Evolutionary conservation across 2,113 vertebrate species (phyloP), one percentile per base, ranked within the genome.

Genomic region (Oriolus oriolus): DNA sequence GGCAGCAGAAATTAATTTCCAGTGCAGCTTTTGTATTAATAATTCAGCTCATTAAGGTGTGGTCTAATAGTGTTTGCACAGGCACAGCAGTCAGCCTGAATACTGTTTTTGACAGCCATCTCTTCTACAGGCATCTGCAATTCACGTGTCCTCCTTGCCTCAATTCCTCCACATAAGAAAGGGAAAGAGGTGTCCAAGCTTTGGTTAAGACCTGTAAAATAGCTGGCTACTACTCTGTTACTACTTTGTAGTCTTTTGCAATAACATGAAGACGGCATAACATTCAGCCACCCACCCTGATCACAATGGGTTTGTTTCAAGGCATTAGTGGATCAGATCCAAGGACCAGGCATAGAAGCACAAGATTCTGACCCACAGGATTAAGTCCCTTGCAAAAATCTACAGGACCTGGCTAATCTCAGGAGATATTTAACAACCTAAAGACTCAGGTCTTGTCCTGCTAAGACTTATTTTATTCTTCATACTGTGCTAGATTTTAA

Each of bases 11-110:
- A 74, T 45, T 6, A 83, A 81, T 94, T 94, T 95, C 84, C 78
- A 41, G 66, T 86, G 92, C 37, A 95, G 27, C 33, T 96, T 85
- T 80, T 91, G 60, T 93, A 91, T 95, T 83, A 94, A 96, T 88
- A 95, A 94, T 92, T 92, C 52, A 80, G 71, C 79, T 92, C 6
- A 7, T 71, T 76, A 87, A 92, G 95, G 94, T 92, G 93, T 89
- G 92, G 93, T 88, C 64, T 90, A 84, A 75, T 37, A 59, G 64
- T 39, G 41, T 85, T 77, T 94, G 56, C 76, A 84, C 27, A 87
- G 63, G 42, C 84, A 87, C 35, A 33, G 65, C 27, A 89, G 30
- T 66, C 83, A 94, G 64, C 47, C 75, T 63, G 69, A 57, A 63
- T 26, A 49, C 27, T 77, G 56, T 30, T 81, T 95, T 85, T 90